Base-by-base conservation (phyloP, 1,140 invertebrate genomes). In the Panonychus citri region DNA sequence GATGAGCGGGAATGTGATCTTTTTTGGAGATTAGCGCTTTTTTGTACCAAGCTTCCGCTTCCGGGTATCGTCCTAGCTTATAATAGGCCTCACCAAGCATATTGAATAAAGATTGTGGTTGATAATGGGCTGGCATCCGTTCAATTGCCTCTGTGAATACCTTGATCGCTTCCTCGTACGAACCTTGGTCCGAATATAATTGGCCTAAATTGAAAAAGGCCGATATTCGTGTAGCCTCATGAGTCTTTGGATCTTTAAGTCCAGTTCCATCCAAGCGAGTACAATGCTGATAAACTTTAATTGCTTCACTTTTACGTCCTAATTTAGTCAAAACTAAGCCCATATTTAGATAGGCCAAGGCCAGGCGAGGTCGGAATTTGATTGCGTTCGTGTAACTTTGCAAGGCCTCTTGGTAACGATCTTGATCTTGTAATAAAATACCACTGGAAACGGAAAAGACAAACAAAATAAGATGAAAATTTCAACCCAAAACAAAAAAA, bases 321-420 rank as follows among this genome's bases (percentile, higher is more conserved):
- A 84, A 73, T 10, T 82, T 77, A 60, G 83, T 81, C 59, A 90
- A 74, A 25, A 88, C 81, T 59, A 87, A 80, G 1, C 87, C 91
- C 63, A 94, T 75, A 67, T 94, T 95, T 57, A 95, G 78, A 71
- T 95, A 87, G 42, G 90, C 91, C 76, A 93, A 77, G 68, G 89
- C 87, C 70, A 96, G 76, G 59, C 85, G 85, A 52, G 89, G 88
- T 68, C 91, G 77, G 71, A 83, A 95, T 67, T 86, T 80, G 66
- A 95, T 91, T 34, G 91, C 90, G 57, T 80, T 77, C 68, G 85
- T 79, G 71, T 94, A 96, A 70, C 84, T 89, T 66, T 82, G 76
- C 61, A 95, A 81, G 48, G 90, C 88, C 67, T 90, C 84, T 62
- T 85, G 77, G 66, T 82, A 82, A 63, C 85, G 76, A 64, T 81